phyloP scores from a whole-genome alignment of 2,888 invertebrate genomes.

The Ophion ellenae region DNA sequence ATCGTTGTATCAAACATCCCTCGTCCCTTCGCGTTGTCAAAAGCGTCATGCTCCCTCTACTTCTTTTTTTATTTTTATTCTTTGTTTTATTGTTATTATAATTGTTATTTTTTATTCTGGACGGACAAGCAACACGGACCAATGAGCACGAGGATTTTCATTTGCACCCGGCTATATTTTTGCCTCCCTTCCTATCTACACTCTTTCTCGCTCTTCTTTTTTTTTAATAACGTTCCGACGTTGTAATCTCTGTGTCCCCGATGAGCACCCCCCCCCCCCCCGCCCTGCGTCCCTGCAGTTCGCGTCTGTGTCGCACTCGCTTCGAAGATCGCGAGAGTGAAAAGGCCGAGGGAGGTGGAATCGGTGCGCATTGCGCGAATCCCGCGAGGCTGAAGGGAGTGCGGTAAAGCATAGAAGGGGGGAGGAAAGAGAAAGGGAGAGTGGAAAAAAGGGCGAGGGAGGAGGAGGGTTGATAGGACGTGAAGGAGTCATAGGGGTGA shows the following conservation, averaged over 20 bases:
- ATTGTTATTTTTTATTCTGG: not conserved
- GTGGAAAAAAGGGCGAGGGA: conserved; percentile 2
- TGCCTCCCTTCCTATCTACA: not conserved
- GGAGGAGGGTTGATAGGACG: conserved; percentile 8
- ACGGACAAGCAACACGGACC: conserved; percentile 28
- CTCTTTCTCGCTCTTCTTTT: conserved; percentile 24
- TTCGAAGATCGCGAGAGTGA: conserved; percentile 49
- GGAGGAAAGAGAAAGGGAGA: not conserved
- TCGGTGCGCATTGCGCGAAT: conserved; percentile 48
- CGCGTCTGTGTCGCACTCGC: conserved; percentile 62
- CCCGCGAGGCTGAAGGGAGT: conserved; percentile 26
- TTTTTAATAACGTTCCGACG: conserved; percentile 71
- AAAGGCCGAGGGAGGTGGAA: conserved; percentile 18
- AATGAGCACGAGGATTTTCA: conserved; percentile 67
- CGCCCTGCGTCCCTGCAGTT: conserved; percentile 40
- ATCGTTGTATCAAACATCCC: no score
- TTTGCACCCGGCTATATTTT: conserved; percentile 57
- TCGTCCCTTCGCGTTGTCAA: not conserved
- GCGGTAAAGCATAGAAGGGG: not conserved
- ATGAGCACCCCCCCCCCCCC: conserved; percentile 41
- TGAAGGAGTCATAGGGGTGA: conserved; percentile 40
- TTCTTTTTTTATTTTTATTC: not conserved
- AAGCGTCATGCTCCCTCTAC: conserved; percentile 17
- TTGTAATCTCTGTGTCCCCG: conserved; percentile 68
- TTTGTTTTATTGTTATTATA: not conserved